Evolutionary conservation across 2,113 vertebrate genomes (phyloP).

Genomic region (Syngnathoides biaculeatus): DNA sequence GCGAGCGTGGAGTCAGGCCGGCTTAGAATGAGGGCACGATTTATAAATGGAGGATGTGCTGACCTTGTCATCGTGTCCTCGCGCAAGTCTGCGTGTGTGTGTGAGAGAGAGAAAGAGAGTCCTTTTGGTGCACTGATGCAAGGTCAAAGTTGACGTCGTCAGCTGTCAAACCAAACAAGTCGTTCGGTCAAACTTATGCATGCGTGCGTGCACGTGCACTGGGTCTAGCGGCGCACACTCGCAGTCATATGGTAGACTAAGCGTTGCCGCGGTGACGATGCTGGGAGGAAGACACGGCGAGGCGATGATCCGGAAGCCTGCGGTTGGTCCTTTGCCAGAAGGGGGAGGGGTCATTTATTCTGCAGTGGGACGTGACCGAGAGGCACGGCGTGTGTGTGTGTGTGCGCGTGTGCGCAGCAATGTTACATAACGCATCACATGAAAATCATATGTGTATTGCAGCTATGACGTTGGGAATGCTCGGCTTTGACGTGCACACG

Average conservation of each 20-base stretch:
- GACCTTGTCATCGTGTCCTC: neutral
- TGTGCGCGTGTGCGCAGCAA: slow-evolving; percentile 5
- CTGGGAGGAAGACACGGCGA: neutral
- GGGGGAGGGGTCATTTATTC: slow-evolving; percentile 53
- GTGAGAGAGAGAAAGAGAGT: neutral
- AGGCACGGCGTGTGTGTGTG: neutral
- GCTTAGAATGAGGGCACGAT: neutral
- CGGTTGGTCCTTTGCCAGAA: slow-evolving; percentile 47
- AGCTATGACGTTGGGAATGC: neutral
- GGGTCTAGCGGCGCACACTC: neutral
- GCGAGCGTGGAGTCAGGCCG: neutral
- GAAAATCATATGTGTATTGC: neutral
- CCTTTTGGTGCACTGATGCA: neutral
- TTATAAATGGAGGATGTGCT: neutral
- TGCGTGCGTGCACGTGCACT: slow-evolving; percentile 6
- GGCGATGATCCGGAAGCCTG: slow-evolving; percentile 39
- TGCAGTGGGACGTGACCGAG: slow-evolving; percentile 74
- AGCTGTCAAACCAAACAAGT: neutral
- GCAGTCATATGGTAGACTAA: slow-evolving; percentile 46
- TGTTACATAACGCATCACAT: slow-evolving; percentile 2
- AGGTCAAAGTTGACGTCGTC: slow-evolving; percentile 1
- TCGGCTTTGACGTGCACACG: neutral
- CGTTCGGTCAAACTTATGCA: neutral
- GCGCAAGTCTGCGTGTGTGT: neutral
- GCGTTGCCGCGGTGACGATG: slow-evolving; percentile 55